phyloP scores from a whole-genome alignment of 2,797 vertebrate genomes.

The Alcedo quadribrachys region DNA sequence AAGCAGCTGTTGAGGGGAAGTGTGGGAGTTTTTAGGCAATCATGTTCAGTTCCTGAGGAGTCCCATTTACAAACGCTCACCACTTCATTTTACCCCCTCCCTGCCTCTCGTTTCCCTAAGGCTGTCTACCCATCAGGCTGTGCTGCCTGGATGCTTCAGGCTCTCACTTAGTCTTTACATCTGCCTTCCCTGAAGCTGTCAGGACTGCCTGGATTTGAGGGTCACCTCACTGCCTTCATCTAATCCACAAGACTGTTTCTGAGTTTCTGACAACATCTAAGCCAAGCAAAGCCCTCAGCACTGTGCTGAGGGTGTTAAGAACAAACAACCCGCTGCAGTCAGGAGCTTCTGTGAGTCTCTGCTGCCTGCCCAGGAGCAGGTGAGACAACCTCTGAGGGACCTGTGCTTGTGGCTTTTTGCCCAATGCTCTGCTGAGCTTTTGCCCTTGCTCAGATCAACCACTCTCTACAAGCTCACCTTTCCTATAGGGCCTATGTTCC shows the following conservation, averaged over 20 bases:
- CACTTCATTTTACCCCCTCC: neutral
- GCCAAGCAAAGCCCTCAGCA: neutral
- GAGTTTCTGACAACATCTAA: neutral
- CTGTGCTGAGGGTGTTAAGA: neutral
- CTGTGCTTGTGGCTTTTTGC: neutral
- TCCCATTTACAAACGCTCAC: conserved; percentile 31
- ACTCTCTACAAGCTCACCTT: neutral
- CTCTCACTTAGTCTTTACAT: neutral
- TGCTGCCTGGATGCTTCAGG: neutral
- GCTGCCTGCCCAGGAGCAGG: neutral
- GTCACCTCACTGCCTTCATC: neutral
- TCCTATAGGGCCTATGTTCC: accelerated
- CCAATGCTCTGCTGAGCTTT: neutral
- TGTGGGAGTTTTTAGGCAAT: conserved; percentile 33
- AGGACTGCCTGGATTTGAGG: neutral
- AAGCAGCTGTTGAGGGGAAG: conserved; percentile 43
- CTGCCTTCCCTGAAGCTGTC: neutral
- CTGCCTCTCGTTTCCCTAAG: neutral
- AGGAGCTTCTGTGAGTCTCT: neutral
- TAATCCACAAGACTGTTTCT: neutral
- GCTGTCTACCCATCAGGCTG: neutral
- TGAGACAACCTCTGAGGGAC: neutral
- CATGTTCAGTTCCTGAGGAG: conserved; percentile 8
- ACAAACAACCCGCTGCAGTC: neutral
- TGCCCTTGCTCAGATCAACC: neutral